These are phyloP conservation scores for Nebria brevicollis DNA, from an alignment of 2,888 invertebrate species.

Conservation along the genomic window DNA sequence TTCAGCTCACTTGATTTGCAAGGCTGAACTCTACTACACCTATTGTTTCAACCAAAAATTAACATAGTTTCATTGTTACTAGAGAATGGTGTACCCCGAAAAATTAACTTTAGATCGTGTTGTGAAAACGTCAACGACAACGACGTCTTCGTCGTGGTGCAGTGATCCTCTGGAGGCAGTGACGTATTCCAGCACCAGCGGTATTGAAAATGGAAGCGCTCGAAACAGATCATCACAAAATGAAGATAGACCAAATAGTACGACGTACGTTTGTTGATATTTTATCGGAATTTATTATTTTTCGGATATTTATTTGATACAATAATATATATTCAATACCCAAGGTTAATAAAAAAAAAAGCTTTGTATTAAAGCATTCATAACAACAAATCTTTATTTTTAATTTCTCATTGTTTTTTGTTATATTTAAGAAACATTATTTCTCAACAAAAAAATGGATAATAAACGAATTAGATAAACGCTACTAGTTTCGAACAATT, in stretches of 20 bases:
- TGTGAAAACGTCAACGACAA: slow-evolving; percentile 53
- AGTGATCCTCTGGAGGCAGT: slow-evolving; percentile 56
- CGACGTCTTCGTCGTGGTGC: slow-evolving; percentile 60
- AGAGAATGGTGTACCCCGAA: slow-evolving; percentile 63
- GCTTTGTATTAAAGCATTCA: too few species aligned
- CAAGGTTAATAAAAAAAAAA: neutral
- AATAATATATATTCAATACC: neutral
- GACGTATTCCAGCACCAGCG: slow-evolving; percentile 30
- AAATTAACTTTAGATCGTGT: slow-evolving; percentile 59
- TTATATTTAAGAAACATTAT: neutral
- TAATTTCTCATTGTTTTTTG: neutral
- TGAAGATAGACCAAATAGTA: slow-evolving; percentile 35
- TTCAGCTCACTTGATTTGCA: neutral
- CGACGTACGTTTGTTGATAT: slow-evolving; percentile 39
- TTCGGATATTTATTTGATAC: neutral
- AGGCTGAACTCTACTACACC: slow-evolving; percentile 4
- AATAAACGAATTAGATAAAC: too few species aligned
- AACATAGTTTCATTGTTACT: neutral
- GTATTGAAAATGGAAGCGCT: slow-evolving; percentile 42
- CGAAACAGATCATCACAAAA: slow-evolving; percentile 33
- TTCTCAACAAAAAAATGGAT: too few species aligned
- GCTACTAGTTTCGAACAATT: too few species aligned
- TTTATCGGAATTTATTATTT: neutral
- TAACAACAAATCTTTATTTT: neutral
- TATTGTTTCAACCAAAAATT: neutral